Base-by-base conservation (phyloP, 1,140 invertebrate species). In the Hestina assimilis region DNA sequence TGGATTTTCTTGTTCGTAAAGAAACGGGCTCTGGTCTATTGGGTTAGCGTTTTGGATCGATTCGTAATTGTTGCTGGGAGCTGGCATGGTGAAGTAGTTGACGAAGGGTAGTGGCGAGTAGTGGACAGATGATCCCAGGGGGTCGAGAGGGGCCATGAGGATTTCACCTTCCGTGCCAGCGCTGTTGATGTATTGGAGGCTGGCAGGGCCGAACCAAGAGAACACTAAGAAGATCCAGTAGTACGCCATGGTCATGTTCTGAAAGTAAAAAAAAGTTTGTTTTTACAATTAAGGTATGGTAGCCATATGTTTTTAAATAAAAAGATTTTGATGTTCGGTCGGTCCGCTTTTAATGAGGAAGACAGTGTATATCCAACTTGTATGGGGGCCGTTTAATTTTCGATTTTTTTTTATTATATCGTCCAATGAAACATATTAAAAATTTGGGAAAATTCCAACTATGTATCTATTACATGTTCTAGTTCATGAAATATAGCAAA, bases 221-320 rank as follows among this genome's bases (percentile, higher is more conserved):
- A 80, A 58, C 9, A 74, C 66, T 43, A 86, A 64, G 35, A 87
- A 56, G 19, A 87, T 63, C 79, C 79, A 87, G 58, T 75, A 75
- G 63, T 72, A 75, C 12, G 69, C 68, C 83, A 87, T 84, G 53
- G 8, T n/a, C n/a, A n/a, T n/a, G n/a, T 82, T 75, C 79, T 82
- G 80, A 21, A 79, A 81, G 38, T 23, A 61, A 4, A 53, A 42
- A 61, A 67, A 41, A 31, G 14, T 40, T 54, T 46, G n/a, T 35
- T 14, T 24, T 11, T 19, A 53, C 4, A 29, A 5, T 11, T 11
- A 55, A 26, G 4, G 24, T 26, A 4, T 26, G 4, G 9, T 5
- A 5, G 4, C 9, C 9, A 4, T 26, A 26, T 26, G n/a, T n/a
- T n/a, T n/a, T n/a, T n/a, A n/a, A n/a, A n/a, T n/a, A n/a, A n/a